These are phyloP conservation scores for Sylvia borin DNA, from an alignment of 2,797 vertebrate genomes.

Conservation along the genomic window DNA sequence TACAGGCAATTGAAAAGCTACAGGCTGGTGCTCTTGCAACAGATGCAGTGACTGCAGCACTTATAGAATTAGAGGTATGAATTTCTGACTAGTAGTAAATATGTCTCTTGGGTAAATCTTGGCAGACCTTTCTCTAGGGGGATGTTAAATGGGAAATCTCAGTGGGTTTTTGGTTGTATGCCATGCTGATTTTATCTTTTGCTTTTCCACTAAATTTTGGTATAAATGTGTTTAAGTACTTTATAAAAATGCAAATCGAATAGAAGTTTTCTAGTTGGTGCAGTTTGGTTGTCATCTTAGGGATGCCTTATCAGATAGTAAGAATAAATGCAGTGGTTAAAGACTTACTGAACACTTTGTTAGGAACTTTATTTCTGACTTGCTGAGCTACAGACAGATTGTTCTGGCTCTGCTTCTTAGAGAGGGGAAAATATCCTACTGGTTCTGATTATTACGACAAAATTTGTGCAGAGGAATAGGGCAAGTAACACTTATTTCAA, in stretches of 20 bases:
- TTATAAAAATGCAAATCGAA: not conserved
- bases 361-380: not conserved
- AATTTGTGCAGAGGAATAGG: not conserved
- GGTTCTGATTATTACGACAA: not conserved
- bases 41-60: constrained; percentile 95
- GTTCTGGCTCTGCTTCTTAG: not conserved
- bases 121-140: not conserved
- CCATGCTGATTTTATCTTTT: not conserved
- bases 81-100: not conserved
- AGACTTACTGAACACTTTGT: not conserved
- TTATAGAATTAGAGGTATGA: constrained; percentile 95
- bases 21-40: constrained; percentile 93
- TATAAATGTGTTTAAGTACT: not conserved
- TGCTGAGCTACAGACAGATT: not conserved
- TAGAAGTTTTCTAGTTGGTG: not conserved
- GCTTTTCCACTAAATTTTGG: not conserved
- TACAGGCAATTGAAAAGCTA: constrained; percentile 94
- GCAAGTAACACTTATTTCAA: not conserved
- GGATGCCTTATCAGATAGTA: not conserved
- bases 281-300: not conserved
- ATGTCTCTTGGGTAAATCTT: not conserved
- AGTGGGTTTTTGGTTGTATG: not conserved
- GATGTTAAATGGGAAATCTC: not conserved
- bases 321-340: not conserved
- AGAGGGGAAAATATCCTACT: not conserved